A percentile compares a stretch with the other conserved stretches of the same genome.
Conservation (phyloP, 2,888 invertebrate species). For the Neoitamus cyanurus region DNA sequence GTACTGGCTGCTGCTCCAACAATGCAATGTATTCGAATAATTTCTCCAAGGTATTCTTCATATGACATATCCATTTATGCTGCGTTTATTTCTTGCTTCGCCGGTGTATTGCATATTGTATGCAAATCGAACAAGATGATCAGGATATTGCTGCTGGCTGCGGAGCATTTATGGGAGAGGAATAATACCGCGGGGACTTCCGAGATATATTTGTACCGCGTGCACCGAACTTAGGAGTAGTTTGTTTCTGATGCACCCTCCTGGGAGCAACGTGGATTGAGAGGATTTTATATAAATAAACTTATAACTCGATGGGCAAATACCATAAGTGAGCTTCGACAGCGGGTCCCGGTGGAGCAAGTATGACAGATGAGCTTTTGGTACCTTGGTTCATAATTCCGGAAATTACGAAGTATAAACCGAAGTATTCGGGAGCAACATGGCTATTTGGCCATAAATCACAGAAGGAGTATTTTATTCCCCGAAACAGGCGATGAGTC, state of each 20-base stretch:
- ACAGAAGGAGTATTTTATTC: background rate
- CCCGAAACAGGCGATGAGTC: background rate
- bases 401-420: background rate
- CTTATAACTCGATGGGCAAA: background rate
- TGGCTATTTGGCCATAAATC: background rate
- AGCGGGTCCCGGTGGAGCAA: background rate
- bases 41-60: slow-evolving; percentile 40
- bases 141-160: slow-evolving; percentile 24
- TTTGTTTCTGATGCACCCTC: slow-evolving; percentile 12
- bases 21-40: slow-evolving; percentile 36
- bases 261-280: background rate
- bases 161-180: slow-evolving; percentile 16
- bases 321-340: background rate
- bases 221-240: background rate
- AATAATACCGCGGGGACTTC: slow-evolving; percentile 6
- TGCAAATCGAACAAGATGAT: slow-evolving; percentile 42
- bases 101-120: slow-evolving; percentile 12
- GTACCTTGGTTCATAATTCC: background rate
- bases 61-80: slow-evolving; percentile 40
- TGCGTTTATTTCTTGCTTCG: slow-evolving; percentile 1
- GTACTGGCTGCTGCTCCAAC: slow-evolving; percentile 35
- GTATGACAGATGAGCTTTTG: background rate
- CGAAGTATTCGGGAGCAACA: background rate
- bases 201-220: background rate
- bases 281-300: slow-evolving; percentile 1